These are phyloP conservation scores for Sorex fumeus DNA, from an alignment of 2,113 vertebrate species.

Conservation along the genomic window DNA sequence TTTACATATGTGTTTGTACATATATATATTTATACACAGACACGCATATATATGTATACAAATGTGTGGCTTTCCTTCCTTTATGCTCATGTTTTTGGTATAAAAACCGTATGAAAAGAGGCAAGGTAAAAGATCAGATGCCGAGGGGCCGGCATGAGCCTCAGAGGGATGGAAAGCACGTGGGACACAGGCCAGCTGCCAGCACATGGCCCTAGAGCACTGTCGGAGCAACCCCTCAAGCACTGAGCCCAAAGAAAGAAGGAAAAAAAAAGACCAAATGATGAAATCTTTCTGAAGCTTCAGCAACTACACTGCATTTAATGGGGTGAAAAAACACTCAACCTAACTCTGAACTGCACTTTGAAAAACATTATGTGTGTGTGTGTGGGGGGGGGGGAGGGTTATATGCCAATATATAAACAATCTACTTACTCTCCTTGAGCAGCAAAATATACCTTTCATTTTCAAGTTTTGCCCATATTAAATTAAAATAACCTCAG, in stretches of 20 bases:
- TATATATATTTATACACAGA: not conserved
- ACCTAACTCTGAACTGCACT: constrained; percentile 55
- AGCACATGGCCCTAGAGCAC: too few species aligned
- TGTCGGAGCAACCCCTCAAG: too few species aligned
- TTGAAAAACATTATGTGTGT: not conserved
- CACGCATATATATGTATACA: constrained; percentile 26
- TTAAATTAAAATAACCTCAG: constrained; percentile 66
- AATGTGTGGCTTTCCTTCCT: constrained; percentile 49
- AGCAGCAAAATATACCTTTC: constrained; percentile 50
- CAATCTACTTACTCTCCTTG: constrained; percentile 48
- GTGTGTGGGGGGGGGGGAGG: too few species aligned
- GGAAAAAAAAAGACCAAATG: not conserved
- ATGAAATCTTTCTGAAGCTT: constrained; percentile 29
- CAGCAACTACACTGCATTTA: not conserved
- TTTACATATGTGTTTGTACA: too few species aligned
- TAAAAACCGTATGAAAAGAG: too few species aligned
- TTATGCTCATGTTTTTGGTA: not conserved
- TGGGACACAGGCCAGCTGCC: too few species aligned
- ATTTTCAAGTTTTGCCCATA: constrained; percentile 64
- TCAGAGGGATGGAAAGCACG: too few species aligned
- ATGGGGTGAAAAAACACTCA: not conserved
- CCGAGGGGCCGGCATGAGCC: too few species aligned
- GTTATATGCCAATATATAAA: not conserved
- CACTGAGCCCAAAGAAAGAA: not conserved
- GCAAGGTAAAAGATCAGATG: too few species aligned